Conservation (phyloP, 1,140 invertebrate species). For the fruit fly (Drosophila melanogaster) region DNA sequence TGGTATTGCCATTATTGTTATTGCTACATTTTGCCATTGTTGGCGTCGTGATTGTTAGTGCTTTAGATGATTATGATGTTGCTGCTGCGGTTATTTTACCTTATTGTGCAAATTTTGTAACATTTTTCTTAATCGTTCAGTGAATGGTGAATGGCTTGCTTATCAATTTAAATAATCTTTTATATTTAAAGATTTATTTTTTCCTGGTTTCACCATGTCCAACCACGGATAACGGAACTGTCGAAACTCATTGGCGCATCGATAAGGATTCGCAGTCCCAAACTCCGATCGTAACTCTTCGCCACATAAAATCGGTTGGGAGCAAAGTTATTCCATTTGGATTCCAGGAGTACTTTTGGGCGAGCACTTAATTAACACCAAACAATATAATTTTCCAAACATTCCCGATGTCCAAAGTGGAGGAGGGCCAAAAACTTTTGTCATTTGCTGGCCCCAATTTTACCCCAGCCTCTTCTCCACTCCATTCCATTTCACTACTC, state of each 20-base stretch:
- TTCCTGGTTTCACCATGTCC: neutral
- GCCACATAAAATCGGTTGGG: neutral
- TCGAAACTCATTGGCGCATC: constrained; percentile 8
- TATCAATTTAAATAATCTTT: neutral
- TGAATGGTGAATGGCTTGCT: neutral
- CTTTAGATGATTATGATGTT: neutral
- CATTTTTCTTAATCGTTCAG: neutral
- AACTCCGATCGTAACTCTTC: constrained; percentile 9
- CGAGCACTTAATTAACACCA: constrained; percentile 50
- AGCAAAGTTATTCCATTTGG: constrained; percentile 34
- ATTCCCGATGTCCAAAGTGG: constrained; percentile 31
- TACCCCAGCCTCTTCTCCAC: neutral
- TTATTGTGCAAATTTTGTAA: neutral
- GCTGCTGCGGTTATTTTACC: constrained; percentile 6
- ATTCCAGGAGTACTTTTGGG: neutral
- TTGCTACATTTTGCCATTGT: neutral
- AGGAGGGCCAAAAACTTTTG: constrained; percentile 64
- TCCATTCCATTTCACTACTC: constrained; percentile 53
- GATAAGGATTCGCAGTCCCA: neutral
- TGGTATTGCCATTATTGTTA: constrained; percentile 15
- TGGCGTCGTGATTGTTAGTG: constrained; percentile 12
- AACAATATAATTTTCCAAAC: constrained; percentile 43
- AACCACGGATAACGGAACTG: constrained; percentile 2
- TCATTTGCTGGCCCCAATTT: constrained; percentile 50
- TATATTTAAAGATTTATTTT: neutral